Conservation (phyloP, 2,888 invertebrate genomes). For the Hydriomena furcata region DNA sequence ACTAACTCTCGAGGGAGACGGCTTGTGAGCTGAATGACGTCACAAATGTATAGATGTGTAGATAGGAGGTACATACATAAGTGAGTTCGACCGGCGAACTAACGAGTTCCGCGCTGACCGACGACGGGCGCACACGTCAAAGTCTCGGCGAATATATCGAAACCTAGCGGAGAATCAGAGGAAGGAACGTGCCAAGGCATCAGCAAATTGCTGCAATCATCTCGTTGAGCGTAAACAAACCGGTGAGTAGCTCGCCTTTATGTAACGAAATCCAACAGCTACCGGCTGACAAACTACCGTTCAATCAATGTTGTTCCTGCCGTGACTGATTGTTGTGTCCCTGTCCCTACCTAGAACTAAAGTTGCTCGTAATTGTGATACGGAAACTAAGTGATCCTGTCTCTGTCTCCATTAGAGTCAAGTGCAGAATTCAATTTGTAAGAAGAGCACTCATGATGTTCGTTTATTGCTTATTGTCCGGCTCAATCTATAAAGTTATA, state of each 20-base stretch:
- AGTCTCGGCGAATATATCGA: slow-evolving; percentile 36
- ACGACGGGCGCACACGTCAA: slow-evolving; percentile 57
- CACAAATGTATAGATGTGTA: slow-evolving; percentile 12
- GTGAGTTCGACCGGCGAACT: slow-evolving; percentile 47
- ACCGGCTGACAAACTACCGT: slow-evolving; percentile 24
- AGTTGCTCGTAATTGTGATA: slow-evolving; percentile 1
- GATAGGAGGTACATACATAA: slow-evolving; percentile 44
- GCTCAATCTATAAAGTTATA: too few relatives aligned
- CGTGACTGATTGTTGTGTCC: slow-evolving; percentile 18
- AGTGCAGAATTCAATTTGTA: neutral
- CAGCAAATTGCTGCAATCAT: slow-evolving; percentile 78
- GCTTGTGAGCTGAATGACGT: neutral
- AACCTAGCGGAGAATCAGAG: slow-evolving; percentile 40
- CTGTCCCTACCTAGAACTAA: slow-evolving; percentile 6
- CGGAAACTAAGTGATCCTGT: slow-evolving; percentile 2
- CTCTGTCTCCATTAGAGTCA: neutral
- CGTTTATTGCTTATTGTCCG: neutral
- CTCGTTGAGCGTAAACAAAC: slow-evolving; percentile 80
- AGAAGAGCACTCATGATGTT: neutral
- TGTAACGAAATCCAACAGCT: slow-evolving; percentile 46
- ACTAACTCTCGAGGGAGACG: neutral
- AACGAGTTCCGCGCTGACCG: slow-evolving; percentile 65
- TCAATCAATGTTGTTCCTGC: slow-evolving; percentile 33
- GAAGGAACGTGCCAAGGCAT: slow-evolving; percentile 71
- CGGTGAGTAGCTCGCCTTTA: slow-evolving; percentile 71